Conservation (phyloP, 92 coral and sea anemone species). For the Metridium senile region DNA sequence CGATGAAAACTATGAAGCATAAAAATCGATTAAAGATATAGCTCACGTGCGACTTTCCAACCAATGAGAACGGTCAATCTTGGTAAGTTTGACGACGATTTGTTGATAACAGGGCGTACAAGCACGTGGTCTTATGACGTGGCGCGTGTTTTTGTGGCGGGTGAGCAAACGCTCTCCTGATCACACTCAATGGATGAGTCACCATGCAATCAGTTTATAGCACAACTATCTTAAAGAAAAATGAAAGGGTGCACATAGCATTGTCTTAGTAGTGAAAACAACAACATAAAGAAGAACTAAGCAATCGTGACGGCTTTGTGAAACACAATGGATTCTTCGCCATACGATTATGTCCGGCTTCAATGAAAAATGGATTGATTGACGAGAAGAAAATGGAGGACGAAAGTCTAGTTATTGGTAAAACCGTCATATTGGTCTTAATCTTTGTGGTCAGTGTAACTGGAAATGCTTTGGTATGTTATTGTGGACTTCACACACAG, state of each 20-base stretch:
- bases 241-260: slow-evolving; percentile 4
- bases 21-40: too few species aligned
- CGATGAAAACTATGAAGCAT: too few species aligned
- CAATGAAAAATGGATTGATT: too few species aligned
- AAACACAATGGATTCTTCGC: background rate
- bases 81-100: background rate
- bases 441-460: slow-evolving; percentile 66
- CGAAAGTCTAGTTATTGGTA: slow-evolving; percentile 68
- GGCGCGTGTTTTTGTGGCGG: slow-evolving; percentile 32
- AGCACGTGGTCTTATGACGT: slow-evolving; percentile 33
- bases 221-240: slow-evolving; percentile 12
- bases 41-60: background rate
- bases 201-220: slow-evolving; percentile 29
- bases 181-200: slow-evolving; percentile 32
- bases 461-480: slow-evolving; percentile 87
- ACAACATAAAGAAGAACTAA: background rate
- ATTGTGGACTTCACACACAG: slow-evolving; percentile 90
- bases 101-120: background rate
- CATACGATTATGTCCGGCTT: too few species aligned
- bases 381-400: slow-evolving; percentile 19
- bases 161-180: slow-evolving; percentile 32
- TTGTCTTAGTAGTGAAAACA: background rate
- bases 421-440: slow-evolving; percentile 69
- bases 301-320: background rate
- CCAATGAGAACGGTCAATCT: background rate